A percentile compares a stretch with the other conserved stretches of the same genome.
Evolutionary conservation across 1,140 invertebrate species (phyloP).

Genomic region (Rhynchophorus ferrugineus): DNA sequence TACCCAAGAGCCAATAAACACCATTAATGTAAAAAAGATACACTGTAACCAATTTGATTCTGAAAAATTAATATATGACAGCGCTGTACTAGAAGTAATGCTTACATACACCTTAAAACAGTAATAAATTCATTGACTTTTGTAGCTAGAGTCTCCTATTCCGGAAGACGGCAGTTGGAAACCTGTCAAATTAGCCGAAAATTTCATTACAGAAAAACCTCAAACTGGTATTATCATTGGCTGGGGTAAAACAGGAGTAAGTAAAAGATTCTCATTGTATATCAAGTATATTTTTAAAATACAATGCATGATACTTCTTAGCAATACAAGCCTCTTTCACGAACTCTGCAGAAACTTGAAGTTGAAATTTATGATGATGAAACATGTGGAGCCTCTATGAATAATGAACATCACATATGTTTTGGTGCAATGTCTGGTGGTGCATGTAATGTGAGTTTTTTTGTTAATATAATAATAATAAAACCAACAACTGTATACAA

Average conservation of each 20-base stretch:
- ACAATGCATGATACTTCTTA: conserved; percentile 7
- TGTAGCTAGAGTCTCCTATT: conserved; percentile 15
- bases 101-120: not conserved
- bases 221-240: conserved; percentile 20
- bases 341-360: conserved; percentile 17
- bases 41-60: conserved; percentile 19
- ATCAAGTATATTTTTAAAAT: not conserved
- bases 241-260: conserved; percentile 22
- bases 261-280: not conserved
- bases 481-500: not conserved
- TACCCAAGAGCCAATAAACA: conserved; percentile 13
- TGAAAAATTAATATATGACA: conserved; percentile 19
- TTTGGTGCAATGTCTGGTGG: conserved; percentile 19
- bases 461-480: not conserved
- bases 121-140: not conserved
- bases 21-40: conserved; percentile 18
- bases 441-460: conserved; percentile 21
- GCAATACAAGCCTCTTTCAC: conserved; percentile 17
- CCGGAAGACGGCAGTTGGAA: conserved; percentile 17
- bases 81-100: conserved; percentile 21
- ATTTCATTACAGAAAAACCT: conserved; percentile 13
- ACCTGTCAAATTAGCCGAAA: conserved; percentile 14
- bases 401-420: conserved; percentile 22
- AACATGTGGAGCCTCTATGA: conserved; percentile 5
- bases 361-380: conserved; percentile 17